phyloP scores from a whole-genome alignment of 2,888 invertebrate species.

The Drosophila peninsularis region DNA sequence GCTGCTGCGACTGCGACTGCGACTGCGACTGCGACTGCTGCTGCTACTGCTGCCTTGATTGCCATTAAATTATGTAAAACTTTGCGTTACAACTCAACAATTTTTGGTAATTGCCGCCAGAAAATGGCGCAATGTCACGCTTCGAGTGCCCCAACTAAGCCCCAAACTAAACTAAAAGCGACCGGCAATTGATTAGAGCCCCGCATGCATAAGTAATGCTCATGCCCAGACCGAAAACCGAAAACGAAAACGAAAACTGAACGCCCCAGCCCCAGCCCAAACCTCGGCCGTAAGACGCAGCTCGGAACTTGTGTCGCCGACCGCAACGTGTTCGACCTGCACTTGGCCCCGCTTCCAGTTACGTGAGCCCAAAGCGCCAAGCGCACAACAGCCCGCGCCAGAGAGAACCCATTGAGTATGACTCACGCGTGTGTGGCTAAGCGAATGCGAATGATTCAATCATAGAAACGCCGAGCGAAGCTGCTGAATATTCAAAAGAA shows the following conservation, averaged over 20 bases:
- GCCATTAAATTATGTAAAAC: constrained; percentile 79
- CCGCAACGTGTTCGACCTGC: constrained; percentile 27
- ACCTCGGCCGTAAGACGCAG: constrained; percentile 10
- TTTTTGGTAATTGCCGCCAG: constrained; percentile 73
- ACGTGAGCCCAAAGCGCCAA: constrained; percentile 43
- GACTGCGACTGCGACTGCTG: constrained; percentile 4
- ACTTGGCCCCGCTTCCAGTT: constrained; percentile 45
- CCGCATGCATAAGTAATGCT: constrained; percentile 55
- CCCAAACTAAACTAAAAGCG: constrained; percentile 61
- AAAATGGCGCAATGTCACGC: constrained; percentile 80
- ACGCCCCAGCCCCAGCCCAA: not conserved
- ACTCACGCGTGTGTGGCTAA: constrained; percentile 30
- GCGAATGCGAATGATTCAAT: constrained; percentile 19
- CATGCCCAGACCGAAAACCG: not conserved
- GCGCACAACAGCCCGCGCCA: constrained; percentile 13
- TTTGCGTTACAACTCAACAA: constrained; percentile 66
- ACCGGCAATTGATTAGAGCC: constrained; percentile 74
- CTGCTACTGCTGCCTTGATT: constrained; percentile 58
- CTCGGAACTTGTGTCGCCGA: constrained; percentile 16
- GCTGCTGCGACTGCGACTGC: constrained; percentile 18
- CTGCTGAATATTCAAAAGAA: not conserved
- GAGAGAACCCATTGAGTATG: constrained; percentile 31
- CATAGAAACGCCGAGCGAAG: not conserved
- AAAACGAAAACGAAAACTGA: not conserved
- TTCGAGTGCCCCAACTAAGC: constrained; percentile 48